Evolutionary conservation across 2,888 invertebrate species (phyloP).

Genomic region (Agonopterix arenella): DNA sequence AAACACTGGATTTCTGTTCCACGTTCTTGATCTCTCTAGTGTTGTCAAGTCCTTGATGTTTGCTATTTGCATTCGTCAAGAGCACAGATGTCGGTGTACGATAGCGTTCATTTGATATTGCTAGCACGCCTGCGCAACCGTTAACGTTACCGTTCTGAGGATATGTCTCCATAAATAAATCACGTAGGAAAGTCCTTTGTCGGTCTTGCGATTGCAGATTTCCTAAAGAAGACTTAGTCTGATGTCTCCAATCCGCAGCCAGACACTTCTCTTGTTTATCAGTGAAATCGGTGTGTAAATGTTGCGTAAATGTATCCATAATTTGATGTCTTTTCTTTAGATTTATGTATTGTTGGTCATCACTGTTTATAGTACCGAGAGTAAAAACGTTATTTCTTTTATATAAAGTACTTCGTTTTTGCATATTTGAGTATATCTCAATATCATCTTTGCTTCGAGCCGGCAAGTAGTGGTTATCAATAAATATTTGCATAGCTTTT

Average conservation of each 20-base stretch:
- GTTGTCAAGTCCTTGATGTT: constrained; percentile 39
- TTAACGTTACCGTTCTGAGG: constrained; percentile 66
- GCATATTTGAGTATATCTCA: constrained; percentile 12
- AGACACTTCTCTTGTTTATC: constrained; percentile 32
- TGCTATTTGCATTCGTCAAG: constrained; percentile 61
- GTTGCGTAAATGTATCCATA: constrained; percentile 20
- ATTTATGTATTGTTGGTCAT: constrained; percentile 29
- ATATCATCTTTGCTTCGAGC: constrained; percentile 14
- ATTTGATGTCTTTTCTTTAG: constrained; percentile 33
- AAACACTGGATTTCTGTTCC: background rate
- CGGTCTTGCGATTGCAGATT: constrained; percentile 51
- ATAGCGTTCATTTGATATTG: constrained; percentile 64
- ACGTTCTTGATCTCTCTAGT: constrained; percentile 5
- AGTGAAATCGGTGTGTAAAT: constrained; percentile 29
- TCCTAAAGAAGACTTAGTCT: constrained; percentile 35
- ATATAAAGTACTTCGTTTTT: constrained; percentile 10
- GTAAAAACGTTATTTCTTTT: constrained; percentile 25
- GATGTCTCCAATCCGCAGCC: constrained; percentile 28
- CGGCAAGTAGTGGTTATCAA: constrained; percentile 44
- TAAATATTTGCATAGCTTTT: constrained; percentile 55
- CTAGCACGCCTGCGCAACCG: constrained; percentile 61
- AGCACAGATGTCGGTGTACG: constrained; percentile 54
- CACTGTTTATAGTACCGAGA: constrained; percentile 21
- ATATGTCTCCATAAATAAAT: constrained; percentile 67
- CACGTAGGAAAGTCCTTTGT: constrained; percentile 63